These are phyloP conservation scores for Fragum sueziense DNA, from an alignment of 2,888 invertebrate species.

Conservation along the genomic window DNA sequence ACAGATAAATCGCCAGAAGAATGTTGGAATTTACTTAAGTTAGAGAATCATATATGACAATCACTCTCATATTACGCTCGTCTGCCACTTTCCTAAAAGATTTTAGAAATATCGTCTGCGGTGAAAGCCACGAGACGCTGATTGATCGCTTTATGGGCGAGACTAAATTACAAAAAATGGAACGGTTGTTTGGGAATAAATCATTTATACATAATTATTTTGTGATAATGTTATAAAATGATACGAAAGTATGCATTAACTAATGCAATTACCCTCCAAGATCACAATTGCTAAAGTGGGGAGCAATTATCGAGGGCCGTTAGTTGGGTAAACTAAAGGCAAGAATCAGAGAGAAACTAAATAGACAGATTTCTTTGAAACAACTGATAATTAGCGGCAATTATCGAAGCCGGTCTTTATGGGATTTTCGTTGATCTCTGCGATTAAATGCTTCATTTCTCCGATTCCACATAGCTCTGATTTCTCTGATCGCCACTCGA, in stretches of 20 bases:
- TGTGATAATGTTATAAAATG: constrained; percentile 19
- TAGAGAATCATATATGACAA: constrained; percentile 17
- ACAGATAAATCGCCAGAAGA: constrained; percentile 20
- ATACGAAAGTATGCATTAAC: constrained; percentile 23
- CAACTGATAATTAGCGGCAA: constrained; percentile 3
- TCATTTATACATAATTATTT: constrained; percentile 22
- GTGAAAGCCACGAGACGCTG: constrained; percentile 2
- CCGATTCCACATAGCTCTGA: not conserved
- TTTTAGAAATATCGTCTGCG: constrained; percentile 1
- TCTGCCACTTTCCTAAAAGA: constrained; percentile 20
- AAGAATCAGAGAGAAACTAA: constrained; percentile 11
- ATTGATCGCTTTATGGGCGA: constrained; percentile 17
- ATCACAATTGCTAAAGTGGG: constrained; percentile 13
- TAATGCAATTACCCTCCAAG: constrained; percentile 20
- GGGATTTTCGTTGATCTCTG: constrained; percentile 3
- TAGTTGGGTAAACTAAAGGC: constrained; percentile 16
- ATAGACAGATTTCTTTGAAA: constrained; percentile 15
- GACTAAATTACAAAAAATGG: constrained; percentile 9
- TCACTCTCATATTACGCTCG: constrained; percentile 10
- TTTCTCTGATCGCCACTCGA: too few species aligned
- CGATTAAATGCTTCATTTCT: not conserved
- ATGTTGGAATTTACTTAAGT: constrained; percentile 22
- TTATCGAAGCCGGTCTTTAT: constrained; percentile 7
- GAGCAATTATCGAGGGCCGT: constrained; percentile 14
- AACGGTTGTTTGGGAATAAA: constrained; percentile 19